Evolutionary conservation across 2,113 vertebrate genomes (phyloP).

Genomic region (Stegastes partitus): DNA sequence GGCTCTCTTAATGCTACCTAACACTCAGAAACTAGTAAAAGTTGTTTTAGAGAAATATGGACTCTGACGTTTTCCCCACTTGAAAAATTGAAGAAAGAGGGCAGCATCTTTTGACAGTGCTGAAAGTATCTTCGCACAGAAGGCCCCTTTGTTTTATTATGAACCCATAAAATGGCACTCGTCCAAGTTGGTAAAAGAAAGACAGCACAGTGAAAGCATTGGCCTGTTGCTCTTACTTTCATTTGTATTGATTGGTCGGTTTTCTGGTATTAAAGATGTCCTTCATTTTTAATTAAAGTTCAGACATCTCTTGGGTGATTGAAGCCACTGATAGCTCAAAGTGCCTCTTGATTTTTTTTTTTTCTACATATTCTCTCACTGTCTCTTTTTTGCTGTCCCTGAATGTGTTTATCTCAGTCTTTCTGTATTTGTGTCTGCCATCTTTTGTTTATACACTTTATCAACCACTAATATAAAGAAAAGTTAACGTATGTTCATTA

Average conservation of each 20-base stretch:
- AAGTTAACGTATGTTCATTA: conserved; percentile 10
- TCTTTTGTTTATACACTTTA: conserved; percentile 11
- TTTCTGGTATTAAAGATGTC: conserved; percentile 69
- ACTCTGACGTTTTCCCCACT: conserved; percentile 41
- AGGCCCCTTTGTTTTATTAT: conserved; percentile 70
- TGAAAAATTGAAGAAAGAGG: conserved; percentile 62
- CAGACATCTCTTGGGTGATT: conserved; percentile 59
- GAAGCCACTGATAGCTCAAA: conserved; percentile 23
- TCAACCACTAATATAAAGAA: not conserved
- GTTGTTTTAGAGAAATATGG: conserved; percentile 68
- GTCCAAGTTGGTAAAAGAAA: conserved; percentile 52
- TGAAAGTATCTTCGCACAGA: conserved; percentile 62
- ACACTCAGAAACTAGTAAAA: conserved; percentile 76
- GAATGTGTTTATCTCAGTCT: not conserved
- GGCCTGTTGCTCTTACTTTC: conserved; percentile 57
- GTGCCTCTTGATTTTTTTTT: conserved; percentile 29
- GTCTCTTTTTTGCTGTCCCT: not conserved
- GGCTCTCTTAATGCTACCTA: conserved; percentile 73
- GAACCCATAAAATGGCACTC: conserved; percentile 67
- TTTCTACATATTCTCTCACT: not conserved
- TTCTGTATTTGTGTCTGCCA: conserved; percentile 1
- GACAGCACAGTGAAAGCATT: conserved; percentile 24
- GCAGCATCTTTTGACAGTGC: conserved; percentile 60
- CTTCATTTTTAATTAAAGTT: conserved; percentile 78
- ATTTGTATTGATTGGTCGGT: conserved; percentile 73